Conservation (phyloP, 2,888 invertebrate species). For the Amiota minor region DNA sequence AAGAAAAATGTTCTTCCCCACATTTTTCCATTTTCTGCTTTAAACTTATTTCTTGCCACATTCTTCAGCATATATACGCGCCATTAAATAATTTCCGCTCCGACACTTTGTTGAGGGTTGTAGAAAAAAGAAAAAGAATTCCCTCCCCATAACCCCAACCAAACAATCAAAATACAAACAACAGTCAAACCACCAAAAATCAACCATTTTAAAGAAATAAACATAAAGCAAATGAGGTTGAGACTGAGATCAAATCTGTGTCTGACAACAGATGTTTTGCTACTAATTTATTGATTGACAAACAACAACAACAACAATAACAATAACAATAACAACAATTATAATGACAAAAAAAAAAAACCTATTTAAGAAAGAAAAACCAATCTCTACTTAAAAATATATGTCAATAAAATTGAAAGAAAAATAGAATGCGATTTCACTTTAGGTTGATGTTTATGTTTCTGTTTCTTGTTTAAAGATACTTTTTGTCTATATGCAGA, state of each 20-base stretch:
- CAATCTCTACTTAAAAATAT: slow-evolving; percentile 51
- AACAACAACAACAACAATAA: slow-evolving; percentile 40
- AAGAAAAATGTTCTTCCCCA: slow-evolving; percentile 12
- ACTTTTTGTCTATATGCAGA: slow-evolving; percentile 14
- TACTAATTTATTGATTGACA: slow-evolving; percentile 56
- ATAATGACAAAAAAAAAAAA: not conserved
- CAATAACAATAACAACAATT: slow-evolving; percentile 38
- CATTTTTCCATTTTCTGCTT: slow-evolving; percentile 15
- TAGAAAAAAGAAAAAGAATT: too few species aligned
- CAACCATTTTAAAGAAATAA: slow-evolving; percentile 28
- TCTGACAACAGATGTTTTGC: slow-evolving; percentile 21
- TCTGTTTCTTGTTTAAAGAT: slow-evolving; percentile 21
- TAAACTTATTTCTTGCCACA: slow-evolving; percentile 38
- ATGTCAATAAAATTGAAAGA: slow-evolving; percentile 52
- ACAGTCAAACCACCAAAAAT: slow-evolving; percentile 9
- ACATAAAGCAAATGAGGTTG: slow-evolving; percentile 40
- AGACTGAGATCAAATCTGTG: not conserved
- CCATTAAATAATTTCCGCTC: slow-evolving; percentile 71
- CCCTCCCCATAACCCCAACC: slow-evolving; percentile 23
- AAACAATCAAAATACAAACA: not conserved
- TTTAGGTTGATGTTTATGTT: slow-evolving; percentile 36
- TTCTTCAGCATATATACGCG: slow-evolving; percentile 55
- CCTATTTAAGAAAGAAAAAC: slow-evolving; percentile 52
- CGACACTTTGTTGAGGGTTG: slow-evolving; percentile 33
- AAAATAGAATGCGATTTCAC: slow-evolving; percentile 52